Evolutionary conservation across 2,888 invertebrate species (phyloP).

Genomic region (Lacanobia wlatinum): DNA sequence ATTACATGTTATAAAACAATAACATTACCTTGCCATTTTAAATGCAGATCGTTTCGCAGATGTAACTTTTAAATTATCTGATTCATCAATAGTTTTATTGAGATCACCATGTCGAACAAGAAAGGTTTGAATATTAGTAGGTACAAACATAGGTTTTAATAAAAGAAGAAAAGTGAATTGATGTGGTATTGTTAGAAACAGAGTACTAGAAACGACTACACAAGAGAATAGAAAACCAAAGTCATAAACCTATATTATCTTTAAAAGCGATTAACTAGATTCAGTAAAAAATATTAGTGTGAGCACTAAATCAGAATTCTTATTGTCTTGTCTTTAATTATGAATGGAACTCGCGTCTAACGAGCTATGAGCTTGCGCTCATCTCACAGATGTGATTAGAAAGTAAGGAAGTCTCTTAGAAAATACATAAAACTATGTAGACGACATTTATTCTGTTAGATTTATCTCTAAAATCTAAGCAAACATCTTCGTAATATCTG

Average conservation of each 20-base stretch:
- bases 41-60: slow-evolving; percentile 28
- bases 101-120: not conserved
- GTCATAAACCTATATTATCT: slow-evolving; percentile 10
- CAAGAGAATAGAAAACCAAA: not conserved
- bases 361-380: slow-evolving; percentile 19
- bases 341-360: slow-evolving; percentile 27
- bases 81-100: slow-evolving; percentile 3
- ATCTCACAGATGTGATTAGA: slow-evolving; percentile 54
- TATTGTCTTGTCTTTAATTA: slow-evolving; percentile 42
- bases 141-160: not conserved
- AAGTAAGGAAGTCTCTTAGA: slow-evolving; percentile 34
- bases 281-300: slow-evolving; percentile 24
- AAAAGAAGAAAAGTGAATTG: not conserved
- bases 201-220: slow-evolving; percentile 11
- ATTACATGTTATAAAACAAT: slow-evolving; percentile 22
- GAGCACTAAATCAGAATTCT: slow-evolving; percentile 29
- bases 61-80: slow-evolving; percentile 27
- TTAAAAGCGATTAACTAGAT: slow-evolving; percentile 19
- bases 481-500: slow-evolving; percentile 15
- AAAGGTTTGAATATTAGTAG: not conserved
- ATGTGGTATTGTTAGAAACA: not conserved
- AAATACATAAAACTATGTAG: slow-evolving; percentile 11
- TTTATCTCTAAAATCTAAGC: slow-evolving; percentile 27
- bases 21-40: slow-evolving; percentile 47
- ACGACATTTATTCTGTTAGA: not conserved